A percentile compares a stretch with the other conserved stretches of the same genome.
Conservation (phyloP, 2,888 invertebrate species). For the Pandemis cinnamomeana region DNA sequence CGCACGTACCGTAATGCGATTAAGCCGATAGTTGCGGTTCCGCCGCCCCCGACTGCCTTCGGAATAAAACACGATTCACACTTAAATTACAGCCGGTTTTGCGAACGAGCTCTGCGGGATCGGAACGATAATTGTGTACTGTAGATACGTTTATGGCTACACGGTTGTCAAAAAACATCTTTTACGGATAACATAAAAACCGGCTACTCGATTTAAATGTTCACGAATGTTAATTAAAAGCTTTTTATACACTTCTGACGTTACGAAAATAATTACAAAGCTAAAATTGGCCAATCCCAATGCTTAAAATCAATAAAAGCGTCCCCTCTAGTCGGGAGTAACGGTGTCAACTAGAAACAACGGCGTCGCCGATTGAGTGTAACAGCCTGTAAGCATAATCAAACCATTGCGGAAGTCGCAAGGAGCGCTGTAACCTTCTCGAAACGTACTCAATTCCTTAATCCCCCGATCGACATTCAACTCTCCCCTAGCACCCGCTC, state of each 20-base stretch:
- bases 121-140: slow-evolving; percentile 31
- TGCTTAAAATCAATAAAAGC: slow-evolving; percentile 34
- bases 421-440: slow-evolving; percentile 34
- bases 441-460: slow-evolving; percentile 39
- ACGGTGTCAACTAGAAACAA: slow-evolving; percentile 36
- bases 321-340: slow-evolving; percentile 25
- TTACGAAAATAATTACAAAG: neutral
- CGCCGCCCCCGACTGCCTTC: slow-evolving; percentile 23
- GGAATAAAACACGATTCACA: slow-evolving; percentile 34
- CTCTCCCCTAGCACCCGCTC: slow-evolving; percentile 33
- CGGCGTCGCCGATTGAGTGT: slow-evolving; percentile 34
- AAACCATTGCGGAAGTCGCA: slow-evolving; percentile 38
- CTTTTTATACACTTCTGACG: slow-evolving; percentile 1
- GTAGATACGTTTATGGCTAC: slow-evolving; percentile 10
- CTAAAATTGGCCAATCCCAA: neutral
- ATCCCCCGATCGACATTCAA: slow-evolving; percentile 40
- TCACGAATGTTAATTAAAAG: neutral
- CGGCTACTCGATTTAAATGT: neutral
- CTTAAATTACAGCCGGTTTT: slow-evolving; percentile 35
- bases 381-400: slow-evolving; percentile 41
- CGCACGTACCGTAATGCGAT: slow-evolving; percentile 39
- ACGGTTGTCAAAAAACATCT: slow-evolving; percentile 1
- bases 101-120: slow-evolving; percentile 23
- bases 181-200: neutral
- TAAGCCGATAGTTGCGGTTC: slow-evolving; percentile 36